Base-by-base conservation (phyloP, 2,888 invertebrate genomes). In the Nematopogon swammerdamellus region DNA sequence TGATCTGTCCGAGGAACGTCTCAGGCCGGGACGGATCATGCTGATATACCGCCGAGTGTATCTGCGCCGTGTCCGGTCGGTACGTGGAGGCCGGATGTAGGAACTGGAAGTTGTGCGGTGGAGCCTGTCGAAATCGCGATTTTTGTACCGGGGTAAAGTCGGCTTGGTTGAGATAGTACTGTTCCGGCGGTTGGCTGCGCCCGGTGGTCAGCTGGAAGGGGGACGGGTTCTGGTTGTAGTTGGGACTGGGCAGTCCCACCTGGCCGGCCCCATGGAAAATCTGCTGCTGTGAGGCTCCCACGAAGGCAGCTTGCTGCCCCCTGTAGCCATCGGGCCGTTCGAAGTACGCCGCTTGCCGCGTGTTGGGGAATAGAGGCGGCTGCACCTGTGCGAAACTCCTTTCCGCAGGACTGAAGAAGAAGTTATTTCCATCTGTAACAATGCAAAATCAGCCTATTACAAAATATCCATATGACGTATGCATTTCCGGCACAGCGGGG, bases 1-100 rank as follows among this genome's bases (percentile, higher is more conserved):
- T 84, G 45, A 84, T 83, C 70, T 85, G 82, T 8, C 84, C 84
- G 51, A 85, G 65, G 63, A 85, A 85, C 43, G 83, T 82, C 71
- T 85, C 85, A 19, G 82, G 82, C 61, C 83, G 82, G 2, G 83
- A 82, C 14, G 84, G 84, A 58, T 83, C 79, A 60, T 82, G 80
- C 59, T 80, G 82, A 59, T 82, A 82, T 3, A 77, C 80, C 47
- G 75, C 70, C n/a, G 79, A 76, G 60, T 82, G 83, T 56, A 83
- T 82, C 58, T 82, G 75, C 53, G 82, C 72, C 1, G 72, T 65
- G 55, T 84, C 83, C 43, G 85, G 85, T 59, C 77, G 71, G 60
- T 80, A 77, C 3, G 82, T 82, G 29, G 80, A 74, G 4, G 76
- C 75, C 49, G 76, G 75, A 54, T 79, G 76, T 47, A 70, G 64